phyloP scores from a whole-genome alignment of 2,888 invertebrate genomes.

The Lasioglossum zephyrum region DNA sequence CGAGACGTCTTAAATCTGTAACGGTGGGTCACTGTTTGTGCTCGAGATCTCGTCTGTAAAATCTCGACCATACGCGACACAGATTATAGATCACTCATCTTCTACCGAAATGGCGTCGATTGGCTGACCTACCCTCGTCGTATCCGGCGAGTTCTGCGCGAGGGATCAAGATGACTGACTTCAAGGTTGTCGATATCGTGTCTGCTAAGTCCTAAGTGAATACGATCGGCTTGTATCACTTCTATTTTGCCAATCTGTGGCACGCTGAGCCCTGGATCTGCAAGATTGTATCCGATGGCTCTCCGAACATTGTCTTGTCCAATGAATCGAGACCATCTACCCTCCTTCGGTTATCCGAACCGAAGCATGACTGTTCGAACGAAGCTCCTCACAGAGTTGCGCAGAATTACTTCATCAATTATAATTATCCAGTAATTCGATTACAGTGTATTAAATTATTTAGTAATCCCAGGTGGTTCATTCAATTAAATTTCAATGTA shows the following conservation, averaged over 20 bases:
- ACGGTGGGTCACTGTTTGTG: background rate
- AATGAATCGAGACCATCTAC: background rate
- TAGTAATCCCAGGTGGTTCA: no score
- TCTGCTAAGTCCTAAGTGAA: constrained; percentile 5
- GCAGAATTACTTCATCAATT: background rate
- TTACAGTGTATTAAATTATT: no score
- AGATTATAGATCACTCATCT: background rate
- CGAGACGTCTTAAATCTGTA: background rate
- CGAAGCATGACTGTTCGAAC: background rate
- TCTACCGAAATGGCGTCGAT: background rate
- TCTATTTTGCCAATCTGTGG: constrained; percentile 5
- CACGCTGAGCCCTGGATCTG: background rate
- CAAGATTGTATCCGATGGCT: background rate
- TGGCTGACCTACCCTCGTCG: background rate
- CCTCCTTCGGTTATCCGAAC: background rate
- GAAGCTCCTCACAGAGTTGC: background rate
- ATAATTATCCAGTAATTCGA: background rate
- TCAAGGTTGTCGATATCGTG: constrained; percentile 4
- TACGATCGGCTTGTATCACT: background rate
- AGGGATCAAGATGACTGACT: constrained; percentile 6
- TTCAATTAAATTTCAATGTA: no score
- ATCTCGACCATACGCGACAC: background rate
- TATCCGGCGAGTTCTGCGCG: background rate
- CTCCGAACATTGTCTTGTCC: background rate
- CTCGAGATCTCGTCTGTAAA: background rate